A percentile compares a stretch with the other conserved stretches of the same genome.
phyloP scores from a whole-genome alignment of 2,113 vertebrate species.

The Symphodus melops region DNA sequence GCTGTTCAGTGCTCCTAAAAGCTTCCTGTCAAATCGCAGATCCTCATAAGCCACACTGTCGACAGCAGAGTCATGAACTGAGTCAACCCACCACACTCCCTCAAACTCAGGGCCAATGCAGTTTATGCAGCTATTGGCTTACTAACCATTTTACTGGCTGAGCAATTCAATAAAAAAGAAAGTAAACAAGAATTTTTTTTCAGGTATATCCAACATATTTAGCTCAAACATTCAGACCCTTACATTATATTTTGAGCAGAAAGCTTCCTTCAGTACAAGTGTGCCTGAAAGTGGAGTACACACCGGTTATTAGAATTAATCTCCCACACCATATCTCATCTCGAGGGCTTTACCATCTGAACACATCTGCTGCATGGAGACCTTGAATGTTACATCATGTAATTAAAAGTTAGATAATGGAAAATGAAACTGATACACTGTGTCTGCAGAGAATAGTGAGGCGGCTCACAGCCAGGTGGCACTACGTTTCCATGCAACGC shows the following conservation, averaged over 20 bases:
- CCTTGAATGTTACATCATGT: constrained; percentile 50
- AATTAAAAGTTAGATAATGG: constrained; percentile 39
- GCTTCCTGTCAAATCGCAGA: constrained; percentile 44
- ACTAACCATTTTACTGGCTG: too few relatives aligned
- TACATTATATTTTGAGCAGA: background rate
- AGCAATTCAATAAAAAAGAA: too few relatives aligned
- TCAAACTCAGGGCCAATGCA: background rate
- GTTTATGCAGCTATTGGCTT: background rate
- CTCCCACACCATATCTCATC: background rate
- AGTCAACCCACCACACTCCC: constrained; percentile 3
- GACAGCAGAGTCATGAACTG: constrained; percentile 30
- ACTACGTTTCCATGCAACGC: constrained; percentile 37
- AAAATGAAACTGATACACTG: constrained; percentile 45
- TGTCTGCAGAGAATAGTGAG: constrained; percentile 31
- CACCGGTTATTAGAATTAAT: background rate
- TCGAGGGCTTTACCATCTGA: background rate
- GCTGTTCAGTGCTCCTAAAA: constrained; percentile 30
- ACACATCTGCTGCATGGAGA: constrained; percentile 9
- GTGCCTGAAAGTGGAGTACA: background rate
- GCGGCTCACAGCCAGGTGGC: constrained; percentile 53
- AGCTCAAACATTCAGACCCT: background rate
- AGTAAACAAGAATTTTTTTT: background rate
- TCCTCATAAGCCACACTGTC: constrained; percentile 47
- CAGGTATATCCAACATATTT: background rate
- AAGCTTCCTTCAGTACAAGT: too few relatives aligned